Evolutionary conservation across 1,140 invertebrate species (phyloP).

Genomic region (Neodiprion virginianus): DNA sequence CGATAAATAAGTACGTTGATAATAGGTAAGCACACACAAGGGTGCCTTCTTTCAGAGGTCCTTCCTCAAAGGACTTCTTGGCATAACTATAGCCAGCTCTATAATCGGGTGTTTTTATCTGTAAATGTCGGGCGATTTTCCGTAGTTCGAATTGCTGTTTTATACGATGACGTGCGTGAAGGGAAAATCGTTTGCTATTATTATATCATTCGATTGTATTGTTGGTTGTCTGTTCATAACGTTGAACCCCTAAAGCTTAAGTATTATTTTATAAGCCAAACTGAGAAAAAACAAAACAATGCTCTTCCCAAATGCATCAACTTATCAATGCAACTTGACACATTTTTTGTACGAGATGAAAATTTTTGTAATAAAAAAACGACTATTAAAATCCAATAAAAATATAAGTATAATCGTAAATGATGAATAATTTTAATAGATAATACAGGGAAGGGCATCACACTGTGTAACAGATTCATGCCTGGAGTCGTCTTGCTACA

Average conservation of each 20-base stretch:
- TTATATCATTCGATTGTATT: not conserved
- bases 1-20: constrained; percentile 14
- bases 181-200: not conserved
- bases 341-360: not conserved
- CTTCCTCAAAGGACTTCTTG: constrained; percentile 9
- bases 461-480: not conserved
- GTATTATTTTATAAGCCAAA: constrained; percentile 7
- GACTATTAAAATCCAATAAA: not conserved
- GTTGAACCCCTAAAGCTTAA: not conserved
- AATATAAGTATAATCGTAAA: constrained; percentile 3
- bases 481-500: not conserved
- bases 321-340: constrained; percentile 15
- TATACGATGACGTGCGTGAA: not conserved
- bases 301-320: constrained; percentile 10
- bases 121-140: not conserved
- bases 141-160: no score
- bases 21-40: constrained; percentile 19
- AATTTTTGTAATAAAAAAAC: constrained; percentile 9
- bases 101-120: not conserved
- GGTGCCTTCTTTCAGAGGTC: constrained; percentile 24
- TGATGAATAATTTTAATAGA: not conserved
- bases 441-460: not conserved
- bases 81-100: not conserved
- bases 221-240: not conserved
- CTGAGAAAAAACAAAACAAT: constrained; percentile 9